A percentile compares a stretch with the other conserved stretches of the same genome.
These are phyloP conservation scores for Lanistes nyassanus DNA, from an alignment of 1,140 invertebrate species.

Conservation along the genomic window DNA sequence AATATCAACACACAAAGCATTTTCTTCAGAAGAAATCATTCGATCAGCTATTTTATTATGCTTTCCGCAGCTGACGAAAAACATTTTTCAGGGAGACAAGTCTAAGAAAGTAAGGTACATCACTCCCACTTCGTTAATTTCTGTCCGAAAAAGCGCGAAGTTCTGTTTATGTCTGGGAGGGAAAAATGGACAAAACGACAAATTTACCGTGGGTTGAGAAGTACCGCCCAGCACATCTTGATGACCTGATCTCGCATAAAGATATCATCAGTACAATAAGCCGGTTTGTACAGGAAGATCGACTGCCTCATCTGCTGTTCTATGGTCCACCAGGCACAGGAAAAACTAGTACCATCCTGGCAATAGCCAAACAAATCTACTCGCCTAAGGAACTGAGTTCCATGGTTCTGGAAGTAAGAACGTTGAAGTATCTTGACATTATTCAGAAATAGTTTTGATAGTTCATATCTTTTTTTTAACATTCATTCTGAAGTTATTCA, in stretches of 20 bases:
- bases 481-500: background rate
- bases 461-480: background rate
- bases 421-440: background rate
- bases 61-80: too few relatives aligned
- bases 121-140: too few relatives aligned
- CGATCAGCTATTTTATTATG: too few relatives aligned
- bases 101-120: too few relatives aligned
- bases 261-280: conserved; percentile 96
- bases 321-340: conserved; percentile 99
- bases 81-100: too few relatives aligned
- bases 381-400: conserved; percentile 85
- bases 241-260: conserved; percentile 96
- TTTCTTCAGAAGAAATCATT: too few relatives aligned
- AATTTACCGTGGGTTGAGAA: conserved; percentile 81
- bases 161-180: background rate
- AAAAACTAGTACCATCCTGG: conserved; percentile 98
- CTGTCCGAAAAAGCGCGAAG: background rate
- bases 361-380: conserved; percentile 94
- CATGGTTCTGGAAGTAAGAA: conserved; percentile 76
- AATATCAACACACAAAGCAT: too few relatives aligned
- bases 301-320: conserved; percentile 95
- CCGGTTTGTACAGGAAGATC: conserved; percentile 91
- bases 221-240: conserved; percentile 89
- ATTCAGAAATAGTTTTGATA: background rate
- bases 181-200: conserved; percentile 5